Evolutionary conservation across 37 sponge, comb jelly and placozoan species (phyloP).

Genomic region (Amphimedon queenslandica): DNA sequence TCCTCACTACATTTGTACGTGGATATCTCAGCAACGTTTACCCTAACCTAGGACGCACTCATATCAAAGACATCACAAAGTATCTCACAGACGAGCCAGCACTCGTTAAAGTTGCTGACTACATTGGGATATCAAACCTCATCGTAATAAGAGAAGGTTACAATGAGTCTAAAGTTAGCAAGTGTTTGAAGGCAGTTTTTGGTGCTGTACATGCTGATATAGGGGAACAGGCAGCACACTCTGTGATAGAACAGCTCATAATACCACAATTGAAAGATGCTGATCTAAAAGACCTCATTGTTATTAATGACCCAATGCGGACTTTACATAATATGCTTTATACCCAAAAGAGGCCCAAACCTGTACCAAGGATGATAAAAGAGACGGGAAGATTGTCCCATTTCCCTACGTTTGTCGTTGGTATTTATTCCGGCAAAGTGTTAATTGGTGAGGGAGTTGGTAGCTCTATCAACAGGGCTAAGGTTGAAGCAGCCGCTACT

Average conservation of each 20-base stretch:
- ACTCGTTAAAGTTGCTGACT: conserved; percentile 40
- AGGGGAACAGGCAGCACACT: conserved; percentile 58
- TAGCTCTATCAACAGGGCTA: conserved; percentile 71
- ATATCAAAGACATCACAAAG: conserved; percentile 27
- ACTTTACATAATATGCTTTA: conserved; percentile 51
- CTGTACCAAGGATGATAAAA: conserved; percentile 52
- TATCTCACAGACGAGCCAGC: conserved; percentile 22
- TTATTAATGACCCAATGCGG: conserved; percentile 63
- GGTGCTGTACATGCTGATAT: conserved; percentile 61
- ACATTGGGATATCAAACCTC: conserved; percentile 74
- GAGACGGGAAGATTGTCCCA: conserved; percentile 86
- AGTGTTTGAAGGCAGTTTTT: conserved; percentile 56
- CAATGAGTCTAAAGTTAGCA: conserved; percentile 1
- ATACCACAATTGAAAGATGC: conserved; percentile 51
- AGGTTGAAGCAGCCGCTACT: conserved; percentile 65
- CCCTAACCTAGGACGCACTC: conserved; percentile 45
- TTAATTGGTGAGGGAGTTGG: conserved; percentile 76
- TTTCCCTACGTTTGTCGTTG: conserved; percentile 85
- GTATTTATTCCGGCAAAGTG: conserved; percentile 63
- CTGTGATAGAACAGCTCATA: conserved; percentile 67
- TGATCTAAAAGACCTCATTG: conserved; percentile 65
- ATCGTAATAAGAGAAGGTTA: conserved; percentile 27
- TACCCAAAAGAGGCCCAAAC: conserved; percentile 13
- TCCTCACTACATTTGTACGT: conserved; percentile 43
- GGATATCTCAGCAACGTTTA: conserved; percentile 70